Evolutionary conservation across 2,888 invertebrate species (phyloP), one percentile per base, ranked within the genome.

Genomic region (Orchesellides sinensis): DNA sequence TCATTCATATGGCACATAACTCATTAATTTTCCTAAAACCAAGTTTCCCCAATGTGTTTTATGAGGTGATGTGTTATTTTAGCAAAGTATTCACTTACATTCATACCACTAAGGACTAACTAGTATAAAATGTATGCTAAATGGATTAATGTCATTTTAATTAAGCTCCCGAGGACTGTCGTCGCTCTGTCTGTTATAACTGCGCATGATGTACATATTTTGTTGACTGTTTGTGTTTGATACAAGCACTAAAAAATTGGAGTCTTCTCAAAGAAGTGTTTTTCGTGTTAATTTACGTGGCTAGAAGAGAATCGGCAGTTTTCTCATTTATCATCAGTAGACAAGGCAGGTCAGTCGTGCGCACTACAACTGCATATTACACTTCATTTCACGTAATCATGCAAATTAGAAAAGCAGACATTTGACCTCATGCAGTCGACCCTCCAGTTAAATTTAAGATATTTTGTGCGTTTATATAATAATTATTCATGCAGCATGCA

Each of bases 391-490:
- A 68, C 69, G 49, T 61, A 29, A 68, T 78, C 63, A 79, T 79
- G 79, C 79, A 79, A 70, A 79, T 79, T 79, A 79, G 61, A 79
- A 79, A 79, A 70, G 63, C 61, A 79, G 54, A 70, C 54, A 63
- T 49, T 68, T 69, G 35, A 69, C 70, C 63, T 40, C 54, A 56
- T 66, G 52, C 65, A 56, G 25, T 32, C 40, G 21, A 21, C 23
- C 66, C 66, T 66, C 49, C 66, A 49, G 47, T 29, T n/a, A n/a
- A n/a, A n/a, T n/a, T n/a, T n/a, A 59, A 10, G n/a, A 59, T 29
- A 52, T 17, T 21, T 59, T 59, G n/a, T 49, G 10, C 27, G 59
- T 59, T 6, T 5, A 17, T 47, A 47, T 14, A 8, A 8, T 35
- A 5, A 21, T 25, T 59, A 4, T n/a, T 35, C 40, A 63, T 61